A percentile compares a stretch with the other conserved stretches of the same genome.
Evolutionary conservation across 2,888 invertebrate species (phyloP).

Genomic region (Morpho deidamia): DNA sequence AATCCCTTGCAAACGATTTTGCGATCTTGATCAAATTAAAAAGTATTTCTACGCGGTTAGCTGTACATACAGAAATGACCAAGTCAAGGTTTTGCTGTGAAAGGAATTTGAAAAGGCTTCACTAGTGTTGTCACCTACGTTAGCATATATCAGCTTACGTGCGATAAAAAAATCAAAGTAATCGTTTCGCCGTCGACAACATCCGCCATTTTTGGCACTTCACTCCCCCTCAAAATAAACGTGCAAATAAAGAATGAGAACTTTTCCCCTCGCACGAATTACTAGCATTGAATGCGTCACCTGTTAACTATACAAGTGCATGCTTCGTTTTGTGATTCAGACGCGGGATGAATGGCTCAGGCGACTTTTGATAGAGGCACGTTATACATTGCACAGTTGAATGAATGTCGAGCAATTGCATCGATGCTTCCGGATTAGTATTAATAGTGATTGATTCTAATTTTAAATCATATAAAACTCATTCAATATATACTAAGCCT

Average conservation of each 20-base stretch:
- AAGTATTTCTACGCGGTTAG: conserved; percentile 16
- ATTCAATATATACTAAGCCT: too few species aligned
- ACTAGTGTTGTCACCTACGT: conserved; percentile 14
- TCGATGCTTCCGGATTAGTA: conserved; percentile 4
- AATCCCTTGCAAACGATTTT: conserved; percentile 45
- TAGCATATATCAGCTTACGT: conserved; percentile 6
- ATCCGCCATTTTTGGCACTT: conserved; percentile 26
- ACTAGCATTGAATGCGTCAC: conserved; percentile 47
- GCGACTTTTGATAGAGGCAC: conserved; percentile 18
- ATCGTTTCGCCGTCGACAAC: conserved; percentile 12
- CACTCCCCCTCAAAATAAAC: conserved; percentile 28
- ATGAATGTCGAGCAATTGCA: conserved; percentile 8
- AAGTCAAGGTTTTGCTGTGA: conserved; percentile 21
- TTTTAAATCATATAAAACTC: too few species aligned
- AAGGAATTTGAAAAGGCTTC: conserved; percentile 24
- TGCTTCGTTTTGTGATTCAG: conserved; percentile 52
- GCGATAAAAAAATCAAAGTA: conserved; percentile 14
- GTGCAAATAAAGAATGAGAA: conserved; percentile 28
- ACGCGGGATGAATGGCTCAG: conserved; percentile 38
- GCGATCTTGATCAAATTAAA: conserved; percentile 33
- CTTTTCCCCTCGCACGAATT: conserved; percentile 25
- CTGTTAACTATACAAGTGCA: conserved; percentile 42
- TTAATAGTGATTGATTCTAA: too few species aligned
- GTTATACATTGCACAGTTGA: conserved; percentile 11
- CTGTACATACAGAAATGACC: conserved; percentile 23